Base-by-base conservation (phyloP, 2,888 invertebrate species). In the Xylota segnis region DNA sequence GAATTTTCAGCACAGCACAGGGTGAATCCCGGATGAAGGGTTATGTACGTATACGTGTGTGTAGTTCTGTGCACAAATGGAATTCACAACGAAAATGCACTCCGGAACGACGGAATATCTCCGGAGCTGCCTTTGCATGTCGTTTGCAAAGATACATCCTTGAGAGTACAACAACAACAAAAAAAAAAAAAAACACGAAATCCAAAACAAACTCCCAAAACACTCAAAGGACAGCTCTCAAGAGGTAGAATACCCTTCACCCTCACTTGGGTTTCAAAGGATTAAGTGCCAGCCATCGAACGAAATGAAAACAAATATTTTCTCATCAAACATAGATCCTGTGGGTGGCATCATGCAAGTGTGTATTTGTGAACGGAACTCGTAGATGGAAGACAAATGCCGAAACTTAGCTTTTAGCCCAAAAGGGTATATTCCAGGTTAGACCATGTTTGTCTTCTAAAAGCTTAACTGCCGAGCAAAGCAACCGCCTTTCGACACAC, bases 241-340 rank as follows among this genome's bases (percentile, higher is more conserved):
- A 52, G 47, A 63, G 47, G 34, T 27, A 14, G 27, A 16, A 23
- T 27, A 29, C 50, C 43, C 23, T 47, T 34, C 66, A n/a, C 9
- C 45, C 16, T 47, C 61, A 32, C 18, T 59, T 76, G 47, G 29
- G 68, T 32, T 65, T 70, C 68, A 75, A 75, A 75, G 82, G 75
- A 75, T 75, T 82, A 75, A 75, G 56, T 63, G 56, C 56, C 63
- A 75, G 45, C 59, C 75, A 82, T 82, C 61, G 82, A 82, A 75
- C 68, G 75, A 63, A 82, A 68, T 68, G 81, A 61, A 75, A 63
- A 54, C 74, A 81, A 81, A 82, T 82, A 82, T 82, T 81, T 79
- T 71, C 59, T 43, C 43, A 61, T 61, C 68, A 77, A 68, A 70
- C 68, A 52, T 5, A 34, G 52, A 59, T 40, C 50, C 47, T 63